Percentiles rank a stretch among this genome's conserved stretches.
These are phyloP conservation scores for Tineola bisselliella DNA, from an alignment of 2,888 invertebrate species.

Conservation along the genomic window DNA sequence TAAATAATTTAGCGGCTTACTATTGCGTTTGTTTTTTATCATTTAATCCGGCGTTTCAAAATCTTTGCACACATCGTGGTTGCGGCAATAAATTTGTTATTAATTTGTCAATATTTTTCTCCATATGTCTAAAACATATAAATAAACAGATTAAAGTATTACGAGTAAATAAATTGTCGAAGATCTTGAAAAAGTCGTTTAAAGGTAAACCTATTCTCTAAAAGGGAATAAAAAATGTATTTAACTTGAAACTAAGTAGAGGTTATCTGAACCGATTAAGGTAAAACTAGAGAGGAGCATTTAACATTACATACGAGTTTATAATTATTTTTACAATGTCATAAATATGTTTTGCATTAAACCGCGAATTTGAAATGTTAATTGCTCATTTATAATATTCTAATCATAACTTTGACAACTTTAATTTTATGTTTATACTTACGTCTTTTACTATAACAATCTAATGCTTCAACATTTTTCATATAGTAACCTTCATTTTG, in stretches of 20 bases:
- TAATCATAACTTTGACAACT: background rate
- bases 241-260: background rate
- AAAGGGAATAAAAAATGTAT: background rate
- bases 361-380: background rate
- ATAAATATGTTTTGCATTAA: background rate
- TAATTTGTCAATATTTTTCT: no score
- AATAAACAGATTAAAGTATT: background rate
- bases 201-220: constrained; percentile 1
- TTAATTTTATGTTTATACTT: background rate
- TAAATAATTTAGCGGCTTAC: no score
- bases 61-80: no score
- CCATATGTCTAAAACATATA: no score
- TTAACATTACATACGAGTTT: no score
- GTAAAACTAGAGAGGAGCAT: background rate
- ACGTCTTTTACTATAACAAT: background rate
- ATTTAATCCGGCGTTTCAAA: no score
- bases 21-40: no score
- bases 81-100: background rate
- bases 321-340: no score
- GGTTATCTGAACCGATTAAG: background rate
- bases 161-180: background rate
- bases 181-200: background rate
- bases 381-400: background rate
- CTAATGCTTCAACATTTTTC: no score
- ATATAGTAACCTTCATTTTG: no score